These are phyloP conservation scores for Nebria brevicollis DNA, from an alignment of 2,888 invertebrate genomes.

Conservation along the genomic window DNA sequence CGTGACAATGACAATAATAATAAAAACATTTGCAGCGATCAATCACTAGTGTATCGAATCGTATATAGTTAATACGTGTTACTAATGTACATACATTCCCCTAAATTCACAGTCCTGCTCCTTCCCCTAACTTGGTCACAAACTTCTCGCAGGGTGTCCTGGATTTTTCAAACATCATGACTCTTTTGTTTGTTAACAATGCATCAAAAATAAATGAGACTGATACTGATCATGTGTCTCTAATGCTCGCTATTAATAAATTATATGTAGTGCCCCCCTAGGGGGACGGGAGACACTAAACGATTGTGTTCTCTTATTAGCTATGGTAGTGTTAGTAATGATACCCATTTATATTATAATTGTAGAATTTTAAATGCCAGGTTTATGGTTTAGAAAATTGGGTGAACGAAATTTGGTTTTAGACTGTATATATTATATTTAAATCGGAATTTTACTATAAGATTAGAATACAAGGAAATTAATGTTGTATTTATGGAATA, in stretches of 20 bases:
- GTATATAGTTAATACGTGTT: slow-evolving; percentile 15
- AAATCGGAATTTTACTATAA: no score
- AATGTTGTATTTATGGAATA: no score
- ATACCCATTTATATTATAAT: slow-evolving; percentile 66
- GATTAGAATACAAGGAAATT: no score
- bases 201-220: slow-evolving; percentile 60
- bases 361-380: slow-evolving; percentile 62
- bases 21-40: slow-evolving; percentile 24
- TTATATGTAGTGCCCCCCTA: slow-evolving; percentile 62
- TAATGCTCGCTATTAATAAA: slow-evolving; percentile 64
- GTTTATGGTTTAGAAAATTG: slow-evolving; percentile 62
- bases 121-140: no score
- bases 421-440: no score
- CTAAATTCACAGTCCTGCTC: no score
- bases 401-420: slow-evolving; percentile 32
- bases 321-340: slow-evolving; percentile 57
- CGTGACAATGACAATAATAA: slow-evolving; percentile 19
- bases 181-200: slow-evolving; percentile 58
- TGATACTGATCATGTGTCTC: slow-evolving; percentile 56
- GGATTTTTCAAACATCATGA: slow-evolving; percentile 48
- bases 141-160: no score
- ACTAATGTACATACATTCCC: slow-evolving; percentile 5
- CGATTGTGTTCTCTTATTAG: slow-evolving; percentile 64
- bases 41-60: slow-evolving; percentile 41
- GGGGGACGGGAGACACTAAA: slow-evolving; percentile 59